phyloP scores from a whole-genome alignment of 2,888 invertebrate species.

The Corbicula japonica region DNA sequence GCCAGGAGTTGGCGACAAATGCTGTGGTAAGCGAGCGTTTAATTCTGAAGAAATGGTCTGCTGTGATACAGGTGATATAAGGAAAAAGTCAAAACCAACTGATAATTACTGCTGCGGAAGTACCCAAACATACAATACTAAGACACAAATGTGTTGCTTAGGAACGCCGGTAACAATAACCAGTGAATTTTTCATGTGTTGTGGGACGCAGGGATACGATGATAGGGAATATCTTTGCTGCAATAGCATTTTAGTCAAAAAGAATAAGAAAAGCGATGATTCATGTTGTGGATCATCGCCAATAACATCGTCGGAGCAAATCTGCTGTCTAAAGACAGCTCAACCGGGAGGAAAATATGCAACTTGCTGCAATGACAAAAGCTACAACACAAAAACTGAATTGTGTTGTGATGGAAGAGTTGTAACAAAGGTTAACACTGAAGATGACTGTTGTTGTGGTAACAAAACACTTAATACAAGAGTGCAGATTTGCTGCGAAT shows the following conservation, averaged over 20 bases:
- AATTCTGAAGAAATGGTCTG: constrained; percentile 34
- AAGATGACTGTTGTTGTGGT: constrained; percentile 44
- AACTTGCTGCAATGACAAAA: constrained; percentile 45
- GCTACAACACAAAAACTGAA: constrained; percentile 29
- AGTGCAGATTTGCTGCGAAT: constrained; percentile 40
- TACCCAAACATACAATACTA: constrained; percentile 40
- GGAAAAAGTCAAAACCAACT: constrained; percentile 20
- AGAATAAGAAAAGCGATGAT: constrained; percentile 30
- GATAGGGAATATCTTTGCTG: constrained; percentile 30
- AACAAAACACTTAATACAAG: constrained; percentile 26
- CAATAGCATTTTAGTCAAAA: constrained; percentile 20
- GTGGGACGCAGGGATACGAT: constrained; percentile 39
- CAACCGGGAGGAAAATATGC: constrained; percentile 44
- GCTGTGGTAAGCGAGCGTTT: constrained; percentile 45
- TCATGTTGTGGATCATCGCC: constrained; percentile 37
- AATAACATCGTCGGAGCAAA: constrained; percentile 26
- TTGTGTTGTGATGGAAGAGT: constrained; percentile 38
- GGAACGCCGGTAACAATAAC: constrained; percentile 32
- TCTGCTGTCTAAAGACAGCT: constrained; percentile 38
- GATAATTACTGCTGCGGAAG: constrained; percentile 58
- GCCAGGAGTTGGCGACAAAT: constrained; percentile 28
- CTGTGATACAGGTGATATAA: constrained; percentile 38
- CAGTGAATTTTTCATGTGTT: constrained; percentile 35
- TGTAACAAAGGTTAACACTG: constrained; percentile 3
- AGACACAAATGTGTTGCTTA: constrained; percentile 48